Conservation (phyloP, 2,888 invertebrate genomes). For the Tetranychus truncatus region DNA sequence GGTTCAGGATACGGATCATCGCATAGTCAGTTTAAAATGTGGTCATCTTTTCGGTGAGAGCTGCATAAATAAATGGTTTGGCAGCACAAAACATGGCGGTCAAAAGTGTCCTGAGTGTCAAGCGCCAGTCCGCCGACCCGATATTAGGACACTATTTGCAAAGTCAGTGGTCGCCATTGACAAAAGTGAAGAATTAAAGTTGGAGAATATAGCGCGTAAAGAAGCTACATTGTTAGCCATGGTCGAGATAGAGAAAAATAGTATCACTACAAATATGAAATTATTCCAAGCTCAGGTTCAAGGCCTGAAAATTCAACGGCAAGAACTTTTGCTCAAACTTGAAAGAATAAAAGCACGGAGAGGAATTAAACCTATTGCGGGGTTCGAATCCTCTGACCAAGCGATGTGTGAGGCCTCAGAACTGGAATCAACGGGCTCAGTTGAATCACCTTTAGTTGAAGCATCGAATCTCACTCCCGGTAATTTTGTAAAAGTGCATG, state of each 20-base stretch:
- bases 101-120: not conserved
- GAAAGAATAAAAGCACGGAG: not conserved
- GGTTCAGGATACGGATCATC: conserved; percentile 62
- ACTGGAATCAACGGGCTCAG: too few species aligned
- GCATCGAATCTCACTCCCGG: too few species aligned
- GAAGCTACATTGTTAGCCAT: not conserved
- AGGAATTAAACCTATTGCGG: too few species aligned
- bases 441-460: too few species aligned
- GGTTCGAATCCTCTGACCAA: too few species aligned
- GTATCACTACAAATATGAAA: not conserved
- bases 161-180: not conserved
- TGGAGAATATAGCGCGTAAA: not conserved
- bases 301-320: not conserved
- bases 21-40: conserved; percentile 64
- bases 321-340: not conserved
- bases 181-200: not conserved
- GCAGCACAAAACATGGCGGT: not conserved
- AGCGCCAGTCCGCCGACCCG: not conserved
- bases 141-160: not conserved
- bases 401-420: too few species aligned
- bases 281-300: not conserved
- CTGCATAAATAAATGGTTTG: conserved; percentile 61
- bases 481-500: not conserved
- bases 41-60: conserved; percentile 74
- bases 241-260: not conserved